Conservation (phyloP, 2,888 invertebrate species). For the Sisyra terminalis region DNA sequence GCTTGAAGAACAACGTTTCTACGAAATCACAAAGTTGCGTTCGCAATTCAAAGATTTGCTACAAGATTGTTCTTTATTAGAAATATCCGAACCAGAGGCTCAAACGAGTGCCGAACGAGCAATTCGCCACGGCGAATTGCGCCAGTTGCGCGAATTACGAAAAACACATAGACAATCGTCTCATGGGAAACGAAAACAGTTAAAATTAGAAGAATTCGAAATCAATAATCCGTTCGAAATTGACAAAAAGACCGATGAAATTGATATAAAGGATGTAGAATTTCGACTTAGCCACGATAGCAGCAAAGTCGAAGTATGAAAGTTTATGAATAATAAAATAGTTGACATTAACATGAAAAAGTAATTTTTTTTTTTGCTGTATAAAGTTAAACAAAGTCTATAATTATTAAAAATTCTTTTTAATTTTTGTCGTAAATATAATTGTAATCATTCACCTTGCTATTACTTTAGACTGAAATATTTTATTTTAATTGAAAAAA, state of each 20-base stretch:
- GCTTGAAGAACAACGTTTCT: constrained; percentile 91
- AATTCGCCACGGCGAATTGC: constrained; percentile 75
- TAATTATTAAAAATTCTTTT: too few relatives aligned
- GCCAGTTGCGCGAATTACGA: constrained; percentile 59
- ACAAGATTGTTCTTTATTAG: constrained; percentile 40
- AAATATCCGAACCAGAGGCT: constrained; percentile 28
- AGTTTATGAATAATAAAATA: background rate
- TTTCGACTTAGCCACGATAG: constrained; percentile 68
- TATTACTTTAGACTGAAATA: too few relatives aligned
- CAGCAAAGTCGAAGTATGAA: constrained; percentile 44
- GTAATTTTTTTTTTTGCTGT: too few relatives aligned
- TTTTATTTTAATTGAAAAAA: too few relatives aligned
- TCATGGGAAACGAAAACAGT: constrained; percentile 51
- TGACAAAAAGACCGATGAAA: constrained; percentile 24
- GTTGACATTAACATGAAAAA: too few relatives aligned
- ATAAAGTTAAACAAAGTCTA: too few relatives aligned
- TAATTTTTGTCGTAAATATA: too few relatives aligned
- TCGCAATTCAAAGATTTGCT: constrained; percentile 75
- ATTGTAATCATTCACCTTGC: too few relatives aligned
- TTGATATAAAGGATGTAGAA: constrained; percentile 75
- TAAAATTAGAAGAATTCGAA: constrained; percentile 55
- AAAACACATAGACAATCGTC: constrained; percentile 52
- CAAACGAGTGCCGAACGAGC: constrained; percentile 60
- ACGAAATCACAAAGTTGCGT: constrained; percentile 87
- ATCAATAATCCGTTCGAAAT: constrained; percentile 35